Evolutionary conservation across 1,140 invertebrate species (phyloP), one percentile per base, ranked within the genome.

Genomic region (Drosophila dunni): DNA sequence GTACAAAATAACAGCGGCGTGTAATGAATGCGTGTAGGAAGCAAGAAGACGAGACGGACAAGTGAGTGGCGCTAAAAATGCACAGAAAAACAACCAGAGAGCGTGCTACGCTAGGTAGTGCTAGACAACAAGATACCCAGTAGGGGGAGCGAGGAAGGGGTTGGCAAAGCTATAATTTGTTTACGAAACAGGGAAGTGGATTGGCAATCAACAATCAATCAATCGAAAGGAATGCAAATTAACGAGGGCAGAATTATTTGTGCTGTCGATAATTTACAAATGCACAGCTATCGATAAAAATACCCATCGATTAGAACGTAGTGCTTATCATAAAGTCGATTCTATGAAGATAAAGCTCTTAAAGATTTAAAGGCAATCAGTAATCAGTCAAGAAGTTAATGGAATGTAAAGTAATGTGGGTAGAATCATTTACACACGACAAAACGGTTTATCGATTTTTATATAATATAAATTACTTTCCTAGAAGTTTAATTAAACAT

Each of bases 11-110:
- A 15, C 58, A 17, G 45, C 9, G 15, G 57, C 48, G 45, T 71
- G 75, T 79, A 82, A 83, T 69, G 79, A 82, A 73, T 75, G 72
- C 67, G 66, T 70, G 66, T 60, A 67, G 69, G 69, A 66, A 72
- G 69, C 63, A 46, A 58, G 33, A 13, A 60, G 34, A 42, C 33
- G 34, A 58, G 34, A 40, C 54, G 13, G 15, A 38, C 56, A 17
- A 51, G 44, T 67, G 44, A 57, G n/a, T 46, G 70, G 45, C 13
- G 70, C 62, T 36, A 44, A 36, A 61, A 20, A 53, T 58, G 62
- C 44, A 64, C 29, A 34, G 24, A 53, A 13, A 62, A 60, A 9
- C 29, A 36, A 36, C 29, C 5, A 0, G 34, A 34, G 38, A 64
- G 20, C 33, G 7, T 44, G 24, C 24, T 33, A 45, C 17, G 10